A percentile compares a stretch with the other conserved stretches of the same genome.
Evolutionary conservation across 2,888 invertebrate species (phyloP).

Genomic region (Dendrolimus houi): DNA sequence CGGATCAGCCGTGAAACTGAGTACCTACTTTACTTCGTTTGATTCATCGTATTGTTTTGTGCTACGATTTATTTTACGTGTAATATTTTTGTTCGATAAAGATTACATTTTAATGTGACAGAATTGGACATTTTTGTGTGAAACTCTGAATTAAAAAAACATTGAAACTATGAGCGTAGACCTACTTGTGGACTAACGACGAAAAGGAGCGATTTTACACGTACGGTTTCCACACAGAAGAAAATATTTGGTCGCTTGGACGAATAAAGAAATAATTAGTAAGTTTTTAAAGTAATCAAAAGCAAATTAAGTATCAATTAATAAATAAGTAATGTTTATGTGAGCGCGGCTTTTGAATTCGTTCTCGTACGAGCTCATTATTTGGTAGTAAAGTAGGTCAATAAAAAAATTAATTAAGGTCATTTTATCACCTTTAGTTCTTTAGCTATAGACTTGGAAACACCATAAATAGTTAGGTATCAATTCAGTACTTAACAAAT

Average conservation of each 20-base stretch:
- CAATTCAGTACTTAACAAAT: no score
- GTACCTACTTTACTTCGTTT: constrained; percentile 42
- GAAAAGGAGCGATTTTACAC: neutral
- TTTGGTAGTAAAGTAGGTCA: no score
- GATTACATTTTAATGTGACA: constrained; percentile 1
- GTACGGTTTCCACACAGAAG: neutral
- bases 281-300: no score
- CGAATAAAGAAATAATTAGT: no score
- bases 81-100: constrained; percentile 16
- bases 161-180: neutral
- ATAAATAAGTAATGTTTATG: no score
- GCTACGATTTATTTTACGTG: constrained; percentile 34
- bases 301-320: no score
- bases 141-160: neutral
- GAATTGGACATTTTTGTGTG: constrained; percentile 1
- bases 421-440: no score
- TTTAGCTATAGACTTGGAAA: no score
- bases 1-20: constrained; percentile 44
- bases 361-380: no score
- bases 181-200: neutral
- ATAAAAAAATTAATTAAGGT: no score
- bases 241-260: neutral
- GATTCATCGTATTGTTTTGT: constrained; percentile 42
- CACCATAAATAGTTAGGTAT: no score
- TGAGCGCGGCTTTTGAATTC: no score